These are phyloP conservation scores for Telmatochromis sp. DNA, from an alignment of 2,113 vertebrate species.

Conservation along the genomic window DNA sequence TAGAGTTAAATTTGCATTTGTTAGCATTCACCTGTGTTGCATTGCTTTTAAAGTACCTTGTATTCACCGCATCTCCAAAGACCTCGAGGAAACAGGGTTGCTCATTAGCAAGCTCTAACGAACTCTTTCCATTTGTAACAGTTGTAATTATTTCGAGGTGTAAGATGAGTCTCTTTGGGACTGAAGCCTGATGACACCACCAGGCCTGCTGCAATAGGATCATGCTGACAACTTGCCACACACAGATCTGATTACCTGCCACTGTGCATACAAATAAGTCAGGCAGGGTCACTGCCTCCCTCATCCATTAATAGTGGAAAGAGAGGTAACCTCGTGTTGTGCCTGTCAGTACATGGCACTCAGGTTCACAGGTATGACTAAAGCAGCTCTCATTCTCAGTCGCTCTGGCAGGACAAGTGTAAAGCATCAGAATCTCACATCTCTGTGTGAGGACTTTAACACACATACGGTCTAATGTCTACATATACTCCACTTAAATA, in stretches of 20 bases:
- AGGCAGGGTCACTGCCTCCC: neutral
- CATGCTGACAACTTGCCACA: neutral
- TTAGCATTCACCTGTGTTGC: neutral
- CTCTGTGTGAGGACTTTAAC: neutral
- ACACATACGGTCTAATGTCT: neutral
- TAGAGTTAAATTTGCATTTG: neutral
- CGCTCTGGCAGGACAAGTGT: neutral
- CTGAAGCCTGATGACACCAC: neutral
- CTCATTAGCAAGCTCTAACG: neutral
- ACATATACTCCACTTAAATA: neutral
- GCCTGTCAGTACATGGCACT: neutral
- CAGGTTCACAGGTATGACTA: neutral
- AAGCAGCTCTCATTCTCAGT: neutral
- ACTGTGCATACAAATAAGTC: neutral
- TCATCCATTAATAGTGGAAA: constrained; percentile 8
- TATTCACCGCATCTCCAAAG: neutral
- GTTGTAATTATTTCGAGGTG: neutral
- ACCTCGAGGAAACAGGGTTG: neutral
- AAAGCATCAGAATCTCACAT: neutral
- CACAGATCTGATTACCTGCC: neutral
- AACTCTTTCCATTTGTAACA: neutral
- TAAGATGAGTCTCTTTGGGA: neutral
- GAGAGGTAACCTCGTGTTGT: neutral
- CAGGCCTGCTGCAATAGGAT: neutral
- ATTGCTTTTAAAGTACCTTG: neutral